Evolutionary conservation across 2,797 vertebrate genomes (phyloP).

Genomic region (Scyliorhinus canicula): DNA sequence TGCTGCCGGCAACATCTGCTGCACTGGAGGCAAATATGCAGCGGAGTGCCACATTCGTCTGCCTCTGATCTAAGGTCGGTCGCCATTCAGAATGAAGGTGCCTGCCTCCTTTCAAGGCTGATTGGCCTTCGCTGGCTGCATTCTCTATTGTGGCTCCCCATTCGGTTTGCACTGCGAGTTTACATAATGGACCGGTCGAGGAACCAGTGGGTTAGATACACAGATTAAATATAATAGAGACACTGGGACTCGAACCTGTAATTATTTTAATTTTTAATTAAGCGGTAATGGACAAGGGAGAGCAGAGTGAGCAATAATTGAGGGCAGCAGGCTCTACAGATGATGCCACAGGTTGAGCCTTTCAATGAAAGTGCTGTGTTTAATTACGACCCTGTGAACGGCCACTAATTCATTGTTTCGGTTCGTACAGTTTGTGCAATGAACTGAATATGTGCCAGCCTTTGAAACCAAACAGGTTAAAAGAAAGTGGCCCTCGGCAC

Average conservation of each 20-base stretch:
- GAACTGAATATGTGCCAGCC: not conserved
- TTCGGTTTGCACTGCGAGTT: not conserved
- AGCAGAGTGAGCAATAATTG: conserved; percentile 6
- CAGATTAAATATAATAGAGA: conserved; percentile 19
- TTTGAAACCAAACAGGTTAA: not conserved
- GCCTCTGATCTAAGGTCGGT: not conserved
- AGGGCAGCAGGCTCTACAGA: not conserved
- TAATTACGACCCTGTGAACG: not conserved
- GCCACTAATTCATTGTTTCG: not conserved
- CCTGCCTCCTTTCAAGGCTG: not conserved
- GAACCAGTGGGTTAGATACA: conserved; percentile 6
- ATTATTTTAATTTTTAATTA: conserved; percentile 36
- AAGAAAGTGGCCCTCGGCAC: not conserved
- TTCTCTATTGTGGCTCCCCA: not conserved
- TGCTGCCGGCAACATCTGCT: too few species aligned
- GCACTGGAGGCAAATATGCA: too few species aligned
- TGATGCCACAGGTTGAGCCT: conserved; percentile 30
- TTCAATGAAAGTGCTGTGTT: conserved; percentile 23
- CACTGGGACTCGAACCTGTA: not conserved
- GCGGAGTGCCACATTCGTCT: too few species aligned
- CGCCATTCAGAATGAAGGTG: too few species aligned
- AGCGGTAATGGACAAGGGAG: not conserved
- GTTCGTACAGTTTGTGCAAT: not conserved
- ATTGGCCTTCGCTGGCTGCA: not conserved
- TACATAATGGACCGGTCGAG: not conserved